Evolutionary conservation across 2,888 invertebrate genomes (phyloP).

Genomic region (Proisotoma minuta): DNA sequence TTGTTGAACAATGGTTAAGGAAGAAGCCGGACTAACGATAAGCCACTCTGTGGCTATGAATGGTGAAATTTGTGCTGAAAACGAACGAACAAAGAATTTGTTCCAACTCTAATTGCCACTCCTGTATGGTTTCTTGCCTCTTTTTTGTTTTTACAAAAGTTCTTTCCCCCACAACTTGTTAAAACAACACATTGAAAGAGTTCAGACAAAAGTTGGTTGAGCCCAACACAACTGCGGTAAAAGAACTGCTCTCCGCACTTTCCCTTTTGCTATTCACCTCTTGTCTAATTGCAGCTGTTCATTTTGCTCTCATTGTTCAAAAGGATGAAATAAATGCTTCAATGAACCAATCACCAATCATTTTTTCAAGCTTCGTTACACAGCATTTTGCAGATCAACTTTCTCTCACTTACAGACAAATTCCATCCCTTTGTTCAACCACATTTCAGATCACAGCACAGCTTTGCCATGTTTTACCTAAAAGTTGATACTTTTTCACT

Average conservation of each 20-base stretch:
- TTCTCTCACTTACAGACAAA: no score
- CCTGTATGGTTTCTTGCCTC: background rate
- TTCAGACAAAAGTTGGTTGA: no score
- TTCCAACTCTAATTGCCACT: slow-evolving; percentile 15
- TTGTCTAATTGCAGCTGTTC: background rate
- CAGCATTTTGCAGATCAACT: slow-evolving; percentile 2
- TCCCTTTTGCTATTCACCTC: background rate
- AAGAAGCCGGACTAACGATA: no score
- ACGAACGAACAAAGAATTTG: slow-evolving; percentile 1
- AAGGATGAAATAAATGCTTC: background rate
- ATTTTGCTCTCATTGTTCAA: no score
- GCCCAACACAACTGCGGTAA: no score
- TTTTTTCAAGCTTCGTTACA: slow-evolving; percentile 9
- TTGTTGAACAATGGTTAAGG: no score
- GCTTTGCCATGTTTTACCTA: no score
- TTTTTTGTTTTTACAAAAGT: background rate
- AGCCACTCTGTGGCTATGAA: no score
- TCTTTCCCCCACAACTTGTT: slow-evolving; percentile 2
- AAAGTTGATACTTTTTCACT: no score
- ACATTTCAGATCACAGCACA: no score
- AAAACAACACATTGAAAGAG: background rate
- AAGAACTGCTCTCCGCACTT: no score
- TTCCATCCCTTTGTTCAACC: no score
- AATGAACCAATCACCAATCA: slow-evolving; percentile 7
- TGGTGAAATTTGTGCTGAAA: background rate